A percentile compares a stretch with the other conserved stretches of the same genome.
Conservation (phyloP, 2,888 invertebrate genomes). For the Drosophila nr. perissopoda region DNA sequence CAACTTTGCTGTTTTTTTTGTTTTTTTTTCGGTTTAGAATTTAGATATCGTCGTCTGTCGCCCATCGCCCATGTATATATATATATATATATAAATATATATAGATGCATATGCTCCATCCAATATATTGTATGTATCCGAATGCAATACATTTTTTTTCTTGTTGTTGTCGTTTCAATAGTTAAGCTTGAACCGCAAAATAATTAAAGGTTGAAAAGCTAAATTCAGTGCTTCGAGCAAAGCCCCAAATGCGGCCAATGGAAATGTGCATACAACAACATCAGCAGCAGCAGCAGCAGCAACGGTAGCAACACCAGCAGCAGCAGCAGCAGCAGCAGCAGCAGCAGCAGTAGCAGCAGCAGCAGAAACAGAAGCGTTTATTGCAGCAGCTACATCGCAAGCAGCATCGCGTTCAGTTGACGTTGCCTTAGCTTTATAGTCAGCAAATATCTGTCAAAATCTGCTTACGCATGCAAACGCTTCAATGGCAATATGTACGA, state of each 20-base stretch:
- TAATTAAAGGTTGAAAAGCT: neutral
- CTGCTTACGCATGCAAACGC: slow-evolving; percentile 65
- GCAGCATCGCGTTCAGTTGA: slow-evolving; percentile 23
- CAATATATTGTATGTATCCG: neutral
- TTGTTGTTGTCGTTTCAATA: slow-evolving; percentile 42
- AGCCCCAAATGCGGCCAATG: slow-evolving; percentile 45
- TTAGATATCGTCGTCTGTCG: slow-evolving; percentile 8
- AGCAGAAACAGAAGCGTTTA: neutral
- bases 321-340: slow-evolving; percentile 28
- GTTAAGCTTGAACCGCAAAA: slow-evolving; percentile 19
- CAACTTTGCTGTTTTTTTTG: slow-evolving; percentile 36
- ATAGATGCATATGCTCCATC: slow-evolving; percentile 9
- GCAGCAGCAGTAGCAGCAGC: neutral
- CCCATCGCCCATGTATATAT: neutral
- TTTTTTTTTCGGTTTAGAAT: slow-evolving; percentile 14
- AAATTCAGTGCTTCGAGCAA: slow-evolving; percentile 52
- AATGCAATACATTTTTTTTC: slow-evolving; percentile 44
- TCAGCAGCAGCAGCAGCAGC: neutral
- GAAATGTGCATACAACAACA: slow-evolving; percentile 51
- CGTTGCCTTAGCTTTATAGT: slow-evolving; percentile 7
- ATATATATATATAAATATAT: slow-evolving; percentile 7
- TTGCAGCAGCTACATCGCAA: slow-evolving; percentile 27
- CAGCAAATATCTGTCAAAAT: slow-evolving; percentile 22
- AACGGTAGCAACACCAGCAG: slow-evolving; percentile 20
- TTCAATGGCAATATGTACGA: slow-evolving; percentile 76